Conservation (phyloP, 2,113 vertebrate genomes). For the Poecile atricapillus region DNA sequence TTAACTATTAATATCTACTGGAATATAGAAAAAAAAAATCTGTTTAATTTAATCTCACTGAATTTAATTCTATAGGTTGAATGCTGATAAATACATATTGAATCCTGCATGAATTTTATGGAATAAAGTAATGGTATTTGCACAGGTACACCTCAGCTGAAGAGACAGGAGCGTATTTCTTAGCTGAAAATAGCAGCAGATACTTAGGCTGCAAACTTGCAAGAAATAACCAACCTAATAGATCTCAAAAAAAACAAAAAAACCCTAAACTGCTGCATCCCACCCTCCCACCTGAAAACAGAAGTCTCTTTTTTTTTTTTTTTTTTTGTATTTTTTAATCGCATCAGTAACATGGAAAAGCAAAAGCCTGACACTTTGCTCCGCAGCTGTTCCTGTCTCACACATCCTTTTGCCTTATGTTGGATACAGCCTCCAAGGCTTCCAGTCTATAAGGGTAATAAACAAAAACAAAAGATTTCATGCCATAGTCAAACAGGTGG, state of each 20-base stretch:
- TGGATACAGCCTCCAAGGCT: not conserved
- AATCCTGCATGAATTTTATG: not conserved
- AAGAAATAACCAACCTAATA: not conserved
- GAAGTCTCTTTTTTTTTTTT: not conserved
- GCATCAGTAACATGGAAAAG: not conserved
- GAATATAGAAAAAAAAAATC: not conserved
- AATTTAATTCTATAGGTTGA: not conserved
- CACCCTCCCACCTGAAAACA: not conserved
- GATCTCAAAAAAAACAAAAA: not conserved
- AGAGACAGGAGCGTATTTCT: not conserved
- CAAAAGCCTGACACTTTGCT: not conserved
- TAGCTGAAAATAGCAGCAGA: not conserved
- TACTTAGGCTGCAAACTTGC: not conserved
- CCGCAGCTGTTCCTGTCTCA: not conserved
- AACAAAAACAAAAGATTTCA: conserved; percentile 1
- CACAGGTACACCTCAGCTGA: not conserved
- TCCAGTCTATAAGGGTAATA: not conserved
- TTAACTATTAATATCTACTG: not conserved
- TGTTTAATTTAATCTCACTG: not conserved
- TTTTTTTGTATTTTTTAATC: not conserved
- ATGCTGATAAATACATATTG: not conserved
- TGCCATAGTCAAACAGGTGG: not conserved
- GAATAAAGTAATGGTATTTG: not conserved
- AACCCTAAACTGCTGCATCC: not conserved
- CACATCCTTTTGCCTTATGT: not conserved